Evolutionary conservation across 2,797 vertebrate species (phyloP).

Genomic region (Trachops cirrhosus): DNA sequence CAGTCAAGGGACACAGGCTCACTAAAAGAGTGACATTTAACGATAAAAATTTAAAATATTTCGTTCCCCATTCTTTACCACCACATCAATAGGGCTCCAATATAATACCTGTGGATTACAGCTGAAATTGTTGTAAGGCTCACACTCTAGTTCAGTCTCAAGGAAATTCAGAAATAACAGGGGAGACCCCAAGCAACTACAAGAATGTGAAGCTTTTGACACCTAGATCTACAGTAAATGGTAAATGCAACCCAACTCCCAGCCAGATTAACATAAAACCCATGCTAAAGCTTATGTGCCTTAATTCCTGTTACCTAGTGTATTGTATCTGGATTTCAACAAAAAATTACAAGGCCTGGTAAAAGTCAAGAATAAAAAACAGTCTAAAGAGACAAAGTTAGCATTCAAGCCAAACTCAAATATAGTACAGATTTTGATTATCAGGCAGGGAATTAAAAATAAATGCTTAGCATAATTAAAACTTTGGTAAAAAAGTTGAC

Average conservation of each 20-base stretch:
- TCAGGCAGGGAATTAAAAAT: background rate
- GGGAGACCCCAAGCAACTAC: background rate
- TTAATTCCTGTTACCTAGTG: background rate
- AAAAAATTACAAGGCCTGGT: background rate
- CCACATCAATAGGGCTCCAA: background rate
- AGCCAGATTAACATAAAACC: background rate
- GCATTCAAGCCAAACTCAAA: background rate
- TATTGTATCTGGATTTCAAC: background rate
- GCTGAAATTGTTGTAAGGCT: background rate
- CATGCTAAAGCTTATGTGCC: background rate
- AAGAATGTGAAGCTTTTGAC: background rate
- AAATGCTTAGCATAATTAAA: background rate
- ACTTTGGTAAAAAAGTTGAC: background rate
- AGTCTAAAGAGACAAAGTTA: background rate
- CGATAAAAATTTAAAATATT: background rate
- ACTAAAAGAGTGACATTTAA: background rate
- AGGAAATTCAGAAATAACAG: background rate
- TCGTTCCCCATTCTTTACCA: background rate
- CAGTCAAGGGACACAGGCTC: background rate
- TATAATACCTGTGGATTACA: background rate
- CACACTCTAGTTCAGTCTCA: background rate
- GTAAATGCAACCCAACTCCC: background rate
- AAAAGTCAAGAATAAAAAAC: background rate
- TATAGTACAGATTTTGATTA: background rate
- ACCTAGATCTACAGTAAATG: background rate